Evolutionary conservation across 2,113 vertebrate species (phyloP).

Genomic region (Eretmodus cyanostictus): DNA sequence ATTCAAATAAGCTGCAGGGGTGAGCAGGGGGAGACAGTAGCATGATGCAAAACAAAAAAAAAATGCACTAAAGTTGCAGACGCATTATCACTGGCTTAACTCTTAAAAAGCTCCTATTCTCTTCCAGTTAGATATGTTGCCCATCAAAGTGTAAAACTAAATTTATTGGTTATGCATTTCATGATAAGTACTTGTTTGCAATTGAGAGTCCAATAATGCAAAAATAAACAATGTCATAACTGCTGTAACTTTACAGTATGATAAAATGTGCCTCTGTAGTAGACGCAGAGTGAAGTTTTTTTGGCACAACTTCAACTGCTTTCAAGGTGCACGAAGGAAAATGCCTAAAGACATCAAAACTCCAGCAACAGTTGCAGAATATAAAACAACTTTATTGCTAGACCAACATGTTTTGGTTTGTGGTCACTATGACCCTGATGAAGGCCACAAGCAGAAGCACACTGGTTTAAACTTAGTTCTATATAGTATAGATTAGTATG

Average conservation of each 20-base stretch:
- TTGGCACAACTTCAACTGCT: not conserved
- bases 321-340: not conserved
- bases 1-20: constrained; percentile 22
- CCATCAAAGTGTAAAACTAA: not conserved
- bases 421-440: not conserved
- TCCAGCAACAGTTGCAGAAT: not conserved
- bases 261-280: not conserved
- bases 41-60: constrained; percentile 16
- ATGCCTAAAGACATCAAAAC: not conserved
- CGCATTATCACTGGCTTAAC: not conserved
- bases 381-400: not conserved
- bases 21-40: not conserved
- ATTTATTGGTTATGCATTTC: not conserved
- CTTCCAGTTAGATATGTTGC: not conserved
- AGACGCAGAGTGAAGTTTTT: not conserved
- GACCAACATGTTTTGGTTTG: not conserved
- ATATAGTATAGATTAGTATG: not conserved
- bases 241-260: not conserved
- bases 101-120: not conserved
- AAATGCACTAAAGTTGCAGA: not conserved
- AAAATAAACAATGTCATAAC: not conserved
- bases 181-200: not conserved
- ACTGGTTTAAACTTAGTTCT: not conserved
- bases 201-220: not conserved
- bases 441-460: not conserved